phyloP scores from a whole-genome alignment of 2,113 vertebrate species.

The Notothenia rossii region DNA sequence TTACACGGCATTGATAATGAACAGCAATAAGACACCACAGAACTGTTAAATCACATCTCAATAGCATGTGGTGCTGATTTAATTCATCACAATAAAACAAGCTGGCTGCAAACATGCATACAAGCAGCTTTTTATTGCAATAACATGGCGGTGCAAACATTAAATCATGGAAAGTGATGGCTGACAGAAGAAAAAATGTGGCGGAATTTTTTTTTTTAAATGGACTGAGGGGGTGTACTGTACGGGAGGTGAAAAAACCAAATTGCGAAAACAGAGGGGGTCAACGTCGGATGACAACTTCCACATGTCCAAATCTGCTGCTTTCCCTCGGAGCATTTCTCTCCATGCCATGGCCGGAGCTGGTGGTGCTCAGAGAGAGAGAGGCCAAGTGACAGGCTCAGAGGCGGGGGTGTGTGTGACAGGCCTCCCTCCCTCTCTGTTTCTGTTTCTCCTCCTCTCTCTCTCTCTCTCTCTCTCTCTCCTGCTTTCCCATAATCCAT shows the following conservation, averaged over 20 bases:
- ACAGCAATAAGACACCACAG: constrained; percentile 73
- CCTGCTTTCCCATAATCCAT: constrained; percentile 28
- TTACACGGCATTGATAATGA: constrained; percentile 75
- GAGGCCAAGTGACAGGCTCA: constrained; percentile 62
- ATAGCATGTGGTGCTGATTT: constrained; percentile 80
- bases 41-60: constrained; percentile 70
- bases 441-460: neutral
- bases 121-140: constrained; percentile 65
- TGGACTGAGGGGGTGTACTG: constrained; percentile 52
- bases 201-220: neutral
- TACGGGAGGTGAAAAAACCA: constrained; percentile 40
- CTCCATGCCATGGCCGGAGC: constrained; percentile 69
- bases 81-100: constrained; percentile 76
- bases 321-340: constrained; percentile 79
- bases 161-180: constrained; percentile 71
- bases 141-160: constrained; percentile 66
- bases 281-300: constrained; percentile 83
- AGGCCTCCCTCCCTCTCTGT: constrained; percentile 16
- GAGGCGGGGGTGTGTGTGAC: constrained; percentile 64
- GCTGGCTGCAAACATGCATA: constrained; percentile 67
- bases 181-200: constrained; percentile 17
- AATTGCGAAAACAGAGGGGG: constrained; percentile 75
- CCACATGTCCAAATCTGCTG: constrained; percentile 79
- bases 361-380: constrained; percentile 66
- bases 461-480: constrained; percentile 9